Evolutionary conservation across 2,113 vertebrate genomes (phyloP), one percentile per base, ranked within the genome.

Genomic region (Phalacrocorax pelagicus): DNA sequence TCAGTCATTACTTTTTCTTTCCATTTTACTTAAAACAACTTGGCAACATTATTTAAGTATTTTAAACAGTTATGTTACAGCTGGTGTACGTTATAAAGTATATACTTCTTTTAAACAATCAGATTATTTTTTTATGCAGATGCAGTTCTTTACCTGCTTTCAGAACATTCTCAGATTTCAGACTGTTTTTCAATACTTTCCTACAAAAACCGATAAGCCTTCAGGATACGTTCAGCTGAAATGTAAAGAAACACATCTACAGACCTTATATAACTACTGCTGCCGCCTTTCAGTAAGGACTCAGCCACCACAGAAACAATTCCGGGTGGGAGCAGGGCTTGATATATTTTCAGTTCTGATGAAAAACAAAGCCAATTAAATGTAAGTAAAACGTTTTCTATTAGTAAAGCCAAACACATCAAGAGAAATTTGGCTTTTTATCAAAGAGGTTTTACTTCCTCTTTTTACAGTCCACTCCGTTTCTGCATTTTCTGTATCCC

Each of bases 341-440:
- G 11, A 22, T 26, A 3, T 20, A 49, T 71, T 70, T 42, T n/a
- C 70, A 88, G 12, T 27, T 58, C 12, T 47, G 15, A 51, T 3
- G 11, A 36, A 84, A 55, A 19, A 3, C 12, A 66, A 70, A 73
- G 12, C 29, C 27, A 49, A 12, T 21, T 66, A 83, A 84, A 70
- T 0, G 0, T 8, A 58, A 40, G 10, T 2, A 15, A 62, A 81
- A 9, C 30, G 30, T 23, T 63, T 75, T 51, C 27, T 62, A 26
- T 29, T 16, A 55, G 5, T 11, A 44, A 67, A 82, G 7, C 8
- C n/a, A 36, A 4, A 44, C 4, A 19, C 4, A 1, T 40, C 5
- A 59, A 26, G 13, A 55, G 75, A 75, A 46, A 2, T 44, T 34
- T 3, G 2, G 42, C 6, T 46, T 10, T 80, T 86, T 82, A 42